A percentile compares a stretch with the other conserved stretches of the same genome.
Conservation (phyloP, 2,113 vertebrate genomes). For the Pygoscelis adeliae region DNA sequence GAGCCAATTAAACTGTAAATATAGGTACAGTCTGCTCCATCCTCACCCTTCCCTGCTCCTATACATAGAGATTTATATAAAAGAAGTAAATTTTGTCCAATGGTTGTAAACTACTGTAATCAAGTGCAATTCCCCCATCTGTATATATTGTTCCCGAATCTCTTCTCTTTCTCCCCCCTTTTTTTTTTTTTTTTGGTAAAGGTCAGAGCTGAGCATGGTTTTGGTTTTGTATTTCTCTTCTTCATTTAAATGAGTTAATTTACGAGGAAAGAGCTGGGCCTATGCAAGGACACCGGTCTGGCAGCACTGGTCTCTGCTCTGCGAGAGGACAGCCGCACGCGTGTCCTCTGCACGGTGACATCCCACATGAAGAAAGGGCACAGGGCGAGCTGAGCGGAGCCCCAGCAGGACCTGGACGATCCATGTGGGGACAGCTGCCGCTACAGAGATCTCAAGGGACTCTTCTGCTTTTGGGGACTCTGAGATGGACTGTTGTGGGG, state of each 20-base stretch:
- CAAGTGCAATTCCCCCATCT: slow-evolving; percentile 79
- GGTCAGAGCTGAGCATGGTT: slow-evolving; percentile 48
- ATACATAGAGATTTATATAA: slow-evolving; percentile 76
- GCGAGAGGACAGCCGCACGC: not conserved
- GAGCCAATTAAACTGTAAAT: slow-evolving; percentile 80
- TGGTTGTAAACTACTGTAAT: slow-evolving; percentile 82
- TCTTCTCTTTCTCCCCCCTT: not conserved
- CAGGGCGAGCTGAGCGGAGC: fast-evolving
- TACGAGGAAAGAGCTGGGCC: not conserved
- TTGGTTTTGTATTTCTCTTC: slow-evolving; percentile 23
- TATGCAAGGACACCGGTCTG: not conserved
- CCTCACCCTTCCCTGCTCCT: not conserved
- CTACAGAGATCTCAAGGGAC: fast-evolving
- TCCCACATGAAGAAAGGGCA: not conserved
- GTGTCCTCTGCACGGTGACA: not conserved
- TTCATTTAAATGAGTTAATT: not conserved
- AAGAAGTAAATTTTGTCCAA: slow-evolving; percentile 78
- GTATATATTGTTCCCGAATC: slow-evolving; percentile 71
- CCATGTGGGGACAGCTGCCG: fast-evolving
- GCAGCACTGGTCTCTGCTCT: not conserved
- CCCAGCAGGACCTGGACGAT: not conserved
- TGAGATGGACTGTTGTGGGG: not conserved
- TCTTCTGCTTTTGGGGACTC: not conserved
- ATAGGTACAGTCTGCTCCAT: slow-evolving; percentile 49
- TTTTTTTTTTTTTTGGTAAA: slow-evolving; percentile 49